Evolutionary conservation across 1,140 invertebrate species (phyloP).

Genomic region (Acromyrmex charruanus): DNA sequence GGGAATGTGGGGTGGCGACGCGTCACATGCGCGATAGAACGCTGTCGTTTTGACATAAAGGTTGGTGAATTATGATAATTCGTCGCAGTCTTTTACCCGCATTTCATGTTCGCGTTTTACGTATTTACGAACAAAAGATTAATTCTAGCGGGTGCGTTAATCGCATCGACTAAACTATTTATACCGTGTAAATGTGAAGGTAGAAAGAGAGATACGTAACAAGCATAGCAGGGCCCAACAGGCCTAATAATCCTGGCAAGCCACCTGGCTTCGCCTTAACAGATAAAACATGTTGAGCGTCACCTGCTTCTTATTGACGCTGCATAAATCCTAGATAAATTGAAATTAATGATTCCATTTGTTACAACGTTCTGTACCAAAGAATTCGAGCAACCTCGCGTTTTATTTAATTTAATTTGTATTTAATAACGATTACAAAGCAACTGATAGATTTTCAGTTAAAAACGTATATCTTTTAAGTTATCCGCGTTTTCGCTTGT

Average conservation of each 20-base stretch:
- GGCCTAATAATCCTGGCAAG: slow-evolving; percentile 24
- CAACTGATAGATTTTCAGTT: background rate
- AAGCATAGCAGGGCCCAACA: background rate
- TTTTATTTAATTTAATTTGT: background rate
- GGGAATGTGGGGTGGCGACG: slow-evolving; percentile 66
- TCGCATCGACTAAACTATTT: slow-evolving; percentile 4
- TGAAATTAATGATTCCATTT: slow-evolving; percentile 29
- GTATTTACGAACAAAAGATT: slow-evolving; percentile 19
- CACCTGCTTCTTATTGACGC: slow-evolving; percentile 48
- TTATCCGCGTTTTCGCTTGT: background rate
- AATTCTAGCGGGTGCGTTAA: background rate
- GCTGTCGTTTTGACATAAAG: slow-evolving; percentile 54
- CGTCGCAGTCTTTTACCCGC: slow-evolving; percentile 23
- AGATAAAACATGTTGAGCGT: slow-evolving; percentile 36
- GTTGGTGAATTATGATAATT: slow-evolving; percentile 68
- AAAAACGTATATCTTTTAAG: background rate
- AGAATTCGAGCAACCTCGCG: background rate
- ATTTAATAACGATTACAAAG: background rate
- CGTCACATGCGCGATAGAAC: slow-evolving; percentile 62
- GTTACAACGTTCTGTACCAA: background rate
- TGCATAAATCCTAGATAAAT: slow-evolving; percentile 25
- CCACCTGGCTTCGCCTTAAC: slow-evolving; percentile 46
- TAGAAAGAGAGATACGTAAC: background rate
- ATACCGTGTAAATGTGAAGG: background rate
- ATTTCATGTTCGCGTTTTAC: background rate